Evolutionary conservation across 2,888 invertebrate genomes (phyloP), one percentile per base, ranked within the genome.

Genomic region (Trachelus iudaicus): DNA sequence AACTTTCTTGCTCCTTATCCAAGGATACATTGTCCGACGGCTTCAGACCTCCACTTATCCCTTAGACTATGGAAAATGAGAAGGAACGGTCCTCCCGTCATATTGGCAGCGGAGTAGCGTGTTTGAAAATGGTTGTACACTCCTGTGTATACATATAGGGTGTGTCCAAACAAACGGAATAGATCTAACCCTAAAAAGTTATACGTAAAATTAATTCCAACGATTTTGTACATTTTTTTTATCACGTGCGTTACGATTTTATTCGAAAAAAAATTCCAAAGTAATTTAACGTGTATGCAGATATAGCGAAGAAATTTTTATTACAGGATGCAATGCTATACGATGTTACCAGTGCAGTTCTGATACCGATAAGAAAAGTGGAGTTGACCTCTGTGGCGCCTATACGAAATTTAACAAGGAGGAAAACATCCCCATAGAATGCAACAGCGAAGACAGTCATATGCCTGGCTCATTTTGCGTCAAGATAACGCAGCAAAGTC

Each of bases 401-500:
- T 98, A 98, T 88, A 94, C 94, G 82, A 94, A 93, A 84, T 99
- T 99, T 89, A 96, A 98, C 90, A 95, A 94, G 85, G 94, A 95
- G 23, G 94, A 95, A 82, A 97, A 98, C 90, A 96, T 98, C 84
- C 95, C 98, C 13, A 95, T 98, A 2, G 98, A 99, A 88, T 99
- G 99, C 91, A 97, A 96, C 89, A 97, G 96, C 89, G 98, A 98
- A 89, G 98, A 98, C 91, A 97, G 98, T 69, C 94, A 97, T 83
- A 97, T 97, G 92, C 98, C 98, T 34, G 99, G 98, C 11, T 97
- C 98, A 3, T 98, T 99, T 92, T 99, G 99, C 91, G 97, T 98
- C 94, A 99, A 99, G 93, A 94, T 97, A 34, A 96, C 97, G 1
- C 97, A 98, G 87, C 98, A 99, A 90, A 96, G 98, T 79, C 98